Conservation (phyloP, 2,888 invertebrate species). For the Drosophila engyochracea region DNA sequence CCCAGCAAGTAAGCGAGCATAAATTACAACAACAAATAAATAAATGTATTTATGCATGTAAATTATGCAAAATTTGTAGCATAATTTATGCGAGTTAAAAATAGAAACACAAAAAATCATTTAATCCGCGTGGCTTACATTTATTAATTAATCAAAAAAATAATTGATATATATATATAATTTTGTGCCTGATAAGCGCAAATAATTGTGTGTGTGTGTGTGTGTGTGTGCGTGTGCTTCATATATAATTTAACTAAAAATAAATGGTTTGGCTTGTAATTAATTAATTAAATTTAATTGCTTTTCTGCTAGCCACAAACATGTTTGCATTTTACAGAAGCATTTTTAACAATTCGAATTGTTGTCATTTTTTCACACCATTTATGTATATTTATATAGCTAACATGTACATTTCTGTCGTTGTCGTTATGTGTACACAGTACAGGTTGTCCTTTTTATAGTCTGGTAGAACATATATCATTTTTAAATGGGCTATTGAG, state of each 20-base stretch:
- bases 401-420: constrained; percentile 47
- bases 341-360: constrained; percentile 42
- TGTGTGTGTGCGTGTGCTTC: background rate
- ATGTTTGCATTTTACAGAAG: constrained; percentile 57
- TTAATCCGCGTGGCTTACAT: constrained; percentile 17
- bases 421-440: constrained; percentile 32
- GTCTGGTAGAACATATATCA: constrained; percentile 9
- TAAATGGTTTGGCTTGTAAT: constrained; percentile 51
- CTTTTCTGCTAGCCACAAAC: constrained; percentile 53
- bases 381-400: constrained; percentile 39
- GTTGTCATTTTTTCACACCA: constrained; percentile 7
- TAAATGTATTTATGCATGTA: constrained; percentile 8
- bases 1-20: constrained; percentile 17
- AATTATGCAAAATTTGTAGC: constrained; percentile 23
- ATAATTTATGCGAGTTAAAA: constrained; percentile 24
- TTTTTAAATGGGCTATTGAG: constrained; percentile 2
- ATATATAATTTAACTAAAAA: background rate
- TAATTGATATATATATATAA: background rate
- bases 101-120: constrained; percentile 5
- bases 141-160: constrained; percentile 25
- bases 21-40: constrained; percentile 13
- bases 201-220: constrained; percentile 17
- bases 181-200: constrained; percentile 34
- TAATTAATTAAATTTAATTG: constrained; percentile 47
- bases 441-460: constrained; percentile 15